phyloP scores from a whole-genome alignment of 2,113 vertebrate genomes.

The Amblyopsis rosae region DNA sequence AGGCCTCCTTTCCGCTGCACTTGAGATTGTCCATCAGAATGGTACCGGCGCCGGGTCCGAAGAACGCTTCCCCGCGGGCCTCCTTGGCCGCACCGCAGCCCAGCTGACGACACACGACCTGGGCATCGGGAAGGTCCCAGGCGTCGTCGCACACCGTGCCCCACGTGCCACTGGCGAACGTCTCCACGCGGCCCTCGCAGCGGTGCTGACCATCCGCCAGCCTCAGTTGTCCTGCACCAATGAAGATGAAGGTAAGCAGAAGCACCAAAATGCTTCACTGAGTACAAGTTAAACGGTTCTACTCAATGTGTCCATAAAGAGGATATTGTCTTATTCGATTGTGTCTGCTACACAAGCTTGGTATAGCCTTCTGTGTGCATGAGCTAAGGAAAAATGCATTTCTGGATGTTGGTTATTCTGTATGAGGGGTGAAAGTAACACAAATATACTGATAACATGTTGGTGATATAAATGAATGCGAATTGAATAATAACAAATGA shows the following conservation, averaged over 20 bases:
- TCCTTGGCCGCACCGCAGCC: conserved; percentile 83
- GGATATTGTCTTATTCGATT: too few relatives aligned
- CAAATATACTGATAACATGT: too few relatives aligned
- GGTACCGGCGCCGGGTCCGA: conserved; percentile 83
- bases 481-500: too few relatives aligned
- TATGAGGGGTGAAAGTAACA: too few relatives aligned
- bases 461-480: too few relatives aligned
- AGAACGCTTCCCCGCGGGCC: conserved; percentile 80
- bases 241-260: neutral
- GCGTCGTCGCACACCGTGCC: conserved; percentile 95
- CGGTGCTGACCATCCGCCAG: conserved; percentile 83
- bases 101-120: conserved; percentile 85
- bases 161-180: conserved; percentile 85
- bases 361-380: too few relatives aligned
- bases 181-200: conserved; percentile 93
- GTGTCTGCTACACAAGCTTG: too few relatives aligned
- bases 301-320: neutral
- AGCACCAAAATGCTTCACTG: neutral
- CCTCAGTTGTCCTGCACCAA: conserved; percentile 78
- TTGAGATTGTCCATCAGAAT: conserved; percentile 97
- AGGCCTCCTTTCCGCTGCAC: conserved; percentile 84
- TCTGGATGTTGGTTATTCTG: too few relatives aligned
- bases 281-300: too few relatives aligned
- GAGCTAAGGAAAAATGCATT: too few relatives aligned
- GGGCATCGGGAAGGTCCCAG: conserved; percentile 88